Evolutionary conservation across 2,888 invertebrate genomes (phyloP).

Genomic region (Synanthedon tipuliformis): DNA sequence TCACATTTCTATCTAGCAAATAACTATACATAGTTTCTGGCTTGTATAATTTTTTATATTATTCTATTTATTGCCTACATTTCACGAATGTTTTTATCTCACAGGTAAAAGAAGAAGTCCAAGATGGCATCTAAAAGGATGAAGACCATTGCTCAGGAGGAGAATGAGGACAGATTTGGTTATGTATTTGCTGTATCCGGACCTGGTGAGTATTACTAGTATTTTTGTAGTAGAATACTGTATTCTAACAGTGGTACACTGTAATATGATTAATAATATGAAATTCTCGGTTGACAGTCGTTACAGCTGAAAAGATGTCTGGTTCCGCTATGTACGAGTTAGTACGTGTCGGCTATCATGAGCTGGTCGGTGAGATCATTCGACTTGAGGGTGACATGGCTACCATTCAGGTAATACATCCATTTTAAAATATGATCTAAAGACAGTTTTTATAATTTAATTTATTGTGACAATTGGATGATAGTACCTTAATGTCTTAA

Average conservation of each 20-base stretch:
- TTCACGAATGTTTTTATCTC: slow-evolving; percentile 5
- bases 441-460: too few species aligned
- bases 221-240: too few species aligned
- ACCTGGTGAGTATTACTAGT: slow-evolving; percentile 77
- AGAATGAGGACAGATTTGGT: slow-evolving; percentile 89
- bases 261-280: slow-evolving; percentile 4
- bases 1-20: not conserved
- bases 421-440: too few species aligned
- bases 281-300: slow-evolving; percentile 74
- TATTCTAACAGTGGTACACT: too few species aligned
- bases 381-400: slow-evolving; percentile 99
- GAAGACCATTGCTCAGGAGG: slow-evolving; percentile 83
- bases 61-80: too few species aligned
- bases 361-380: slow-evolving; percentile 99
- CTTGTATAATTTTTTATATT: too few species aligned
- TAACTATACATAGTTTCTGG: too few species aligned
- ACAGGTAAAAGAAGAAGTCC: slow-evolving; percentile 32
- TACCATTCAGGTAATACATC: slow-evolving; percentile 89
- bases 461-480: too few species aligned
- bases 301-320: slow-evolving; percentile 98
- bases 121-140: slow-evolving; percentile 73
- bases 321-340: slow-evolving; percentile 99
- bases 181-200: slow-evolving; percentile 98
- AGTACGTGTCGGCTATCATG: slow-evolving; percentile 97
- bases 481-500: too few species aligned